Evolutionary conservation across 2,797 vertebrate species (phyloP).

Genomic region (Diglossa cyanea): DNA sequence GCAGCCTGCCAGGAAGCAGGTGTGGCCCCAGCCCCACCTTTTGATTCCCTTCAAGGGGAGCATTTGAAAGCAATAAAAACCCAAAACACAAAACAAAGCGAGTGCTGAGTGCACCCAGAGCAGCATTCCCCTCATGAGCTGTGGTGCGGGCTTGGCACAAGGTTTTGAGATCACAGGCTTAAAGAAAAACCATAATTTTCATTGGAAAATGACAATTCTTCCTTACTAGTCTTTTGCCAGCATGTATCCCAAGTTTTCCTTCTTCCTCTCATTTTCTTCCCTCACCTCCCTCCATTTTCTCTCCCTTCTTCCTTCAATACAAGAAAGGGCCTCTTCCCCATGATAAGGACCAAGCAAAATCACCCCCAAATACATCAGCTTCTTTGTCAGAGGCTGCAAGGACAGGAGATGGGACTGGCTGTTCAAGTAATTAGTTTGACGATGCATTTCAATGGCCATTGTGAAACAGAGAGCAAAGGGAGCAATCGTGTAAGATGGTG

Average conservation of each 20-base stretch:
- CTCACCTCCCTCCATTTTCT: neutral
- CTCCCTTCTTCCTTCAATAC: neutral
- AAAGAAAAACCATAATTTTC: neutral
- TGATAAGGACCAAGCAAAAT: neutral
- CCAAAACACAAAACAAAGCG: neutral
- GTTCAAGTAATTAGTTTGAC: neutral
- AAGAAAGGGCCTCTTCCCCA: neutral
- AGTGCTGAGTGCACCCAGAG: neutral
- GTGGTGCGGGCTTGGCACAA: neutral
- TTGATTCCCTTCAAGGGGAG: neutral
- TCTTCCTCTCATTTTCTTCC: neutral
- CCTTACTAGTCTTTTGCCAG: neutral
- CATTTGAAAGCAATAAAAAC: slow-evolving; percentile 20
- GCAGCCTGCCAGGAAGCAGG: neutral
- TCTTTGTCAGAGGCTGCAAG: neutral
- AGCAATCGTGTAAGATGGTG: neutral
- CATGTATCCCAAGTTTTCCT: neutral
- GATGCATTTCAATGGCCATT: neutral
- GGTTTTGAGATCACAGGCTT: neutral
- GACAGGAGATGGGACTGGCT: neutral
- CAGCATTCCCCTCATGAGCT: neutral
- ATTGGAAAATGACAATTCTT: neutral
- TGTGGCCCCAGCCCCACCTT: slow-evolving; percentile 23
- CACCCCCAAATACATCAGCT: neutral
- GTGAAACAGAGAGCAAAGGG: neutral